Conservation (phyloP, 2,113 vertebrate species). For the Cettia cetti region DNA sequence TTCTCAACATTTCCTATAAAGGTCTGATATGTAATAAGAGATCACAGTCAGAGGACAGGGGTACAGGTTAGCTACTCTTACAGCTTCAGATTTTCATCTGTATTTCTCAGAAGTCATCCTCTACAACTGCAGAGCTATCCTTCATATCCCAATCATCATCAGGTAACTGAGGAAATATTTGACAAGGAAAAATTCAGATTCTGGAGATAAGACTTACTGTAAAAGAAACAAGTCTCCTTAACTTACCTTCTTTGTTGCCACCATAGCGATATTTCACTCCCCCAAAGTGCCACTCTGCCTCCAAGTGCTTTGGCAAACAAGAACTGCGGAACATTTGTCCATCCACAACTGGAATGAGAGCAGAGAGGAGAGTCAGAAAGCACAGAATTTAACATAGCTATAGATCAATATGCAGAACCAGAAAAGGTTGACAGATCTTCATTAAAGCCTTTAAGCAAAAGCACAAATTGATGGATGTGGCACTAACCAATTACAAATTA, state of each 20-base stretch:
- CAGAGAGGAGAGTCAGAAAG: not conserved
- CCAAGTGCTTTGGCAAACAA: conserved; percentile 89
- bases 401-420: not conserved
- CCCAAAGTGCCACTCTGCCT: conserved; percentile 89
- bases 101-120: not conserved
- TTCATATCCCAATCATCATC: not conserved
- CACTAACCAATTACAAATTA: not conserved
- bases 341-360: conserved; percentile 60
- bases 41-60: not conserved
- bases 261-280: conserved; percentile 90
- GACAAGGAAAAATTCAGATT: not conserved
- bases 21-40: not conserved
- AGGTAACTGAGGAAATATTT: not conserved
- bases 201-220: not conserved
- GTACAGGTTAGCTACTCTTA: not conserved
- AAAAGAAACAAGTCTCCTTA: not conserved
- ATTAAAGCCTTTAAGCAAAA: not conserved
- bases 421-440: not conserved
- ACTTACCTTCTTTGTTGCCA: conserved; percentile 89
- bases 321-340: conserved; percentile 83
- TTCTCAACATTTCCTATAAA: not conserved
- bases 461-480: not conserved
- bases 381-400: not conserved
- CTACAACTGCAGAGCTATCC: not conserved
- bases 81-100: not conserved